A percentile compares a stretch with the other conserved stretches of the same genome.
These are phyloP conservation scores for Parnassius smintheus DNA, from an alignment of 2,888 invertebrate species.

Conservation along the genomic window DNA sequence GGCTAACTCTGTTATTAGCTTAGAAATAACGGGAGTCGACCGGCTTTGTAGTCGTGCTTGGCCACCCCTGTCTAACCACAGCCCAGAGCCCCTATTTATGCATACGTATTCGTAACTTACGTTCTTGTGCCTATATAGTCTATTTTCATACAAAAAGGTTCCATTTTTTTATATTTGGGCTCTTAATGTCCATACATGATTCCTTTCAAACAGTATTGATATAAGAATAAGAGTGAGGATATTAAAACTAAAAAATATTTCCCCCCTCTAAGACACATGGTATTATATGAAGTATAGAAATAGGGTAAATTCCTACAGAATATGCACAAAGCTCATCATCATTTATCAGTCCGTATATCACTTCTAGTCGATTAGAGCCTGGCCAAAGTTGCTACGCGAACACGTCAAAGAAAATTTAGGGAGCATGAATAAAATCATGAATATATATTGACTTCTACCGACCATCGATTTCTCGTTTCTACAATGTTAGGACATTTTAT, in stretches of 20 bases:
- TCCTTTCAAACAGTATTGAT: no score
- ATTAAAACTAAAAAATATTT: not conserved
- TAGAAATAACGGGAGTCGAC: slow-evolving; percentile 52
- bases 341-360: slow-evolving; percentile 64
- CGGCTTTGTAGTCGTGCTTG: slow-evolving; percentile 41
- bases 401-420: slow-evolving; percentile 43
- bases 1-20: slow-evolving; percentile 62
- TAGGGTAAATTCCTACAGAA: slow-evolving; percentile 23
- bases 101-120: slow-evolving; percentile 35
- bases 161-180: no score
- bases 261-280: not conserved
- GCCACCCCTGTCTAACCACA: slow-evolving; percentile 44
- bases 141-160: not conserved
- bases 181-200: no score
- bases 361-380: slow-evolving; percentile 69
- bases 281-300: slow-evolving; percentile 13
- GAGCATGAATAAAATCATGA: slow-evolving; percentile 73
- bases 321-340: slow-evolving; percentile 48
- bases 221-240: no score
- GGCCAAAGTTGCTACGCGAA: slow-evolving; percentile 43
- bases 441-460: slow-evolving; percentile 52
- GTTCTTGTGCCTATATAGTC: slow-evolving; percentile 28
- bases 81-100: slow-evolving; percentile 34
- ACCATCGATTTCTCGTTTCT: slow-evolving; percentile 28
- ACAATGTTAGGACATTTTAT: no score